phyloP scores from a whole-genome alignment of 2,113 vertebrate species.

The Apodemus sylvaticus region DNA sequence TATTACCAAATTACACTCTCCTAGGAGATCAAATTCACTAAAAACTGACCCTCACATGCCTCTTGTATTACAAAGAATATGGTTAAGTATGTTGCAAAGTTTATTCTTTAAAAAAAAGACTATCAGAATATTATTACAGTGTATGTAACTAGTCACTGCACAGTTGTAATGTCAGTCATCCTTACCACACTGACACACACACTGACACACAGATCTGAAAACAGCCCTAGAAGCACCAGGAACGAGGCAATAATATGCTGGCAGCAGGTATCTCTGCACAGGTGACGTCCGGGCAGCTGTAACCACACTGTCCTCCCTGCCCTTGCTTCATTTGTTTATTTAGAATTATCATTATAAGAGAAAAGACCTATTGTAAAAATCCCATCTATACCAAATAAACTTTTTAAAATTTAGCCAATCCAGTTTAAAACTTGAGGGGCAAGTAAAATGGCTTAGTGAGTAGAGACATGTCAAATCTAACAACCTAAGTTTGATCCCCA shows the following conservation, averaged over 20 bases:
- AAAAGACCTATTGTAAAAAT: constrained; percentile 1
- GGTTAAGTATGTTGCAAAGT: background rate
- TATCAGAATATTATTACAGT: background rate
- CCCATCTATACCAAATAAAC: background rate
- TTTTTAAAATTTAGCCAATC: background rate
- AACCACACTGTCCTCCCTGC: background rate
- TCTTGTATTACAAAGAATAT: background rate
- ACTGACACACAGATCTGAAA: background rate
- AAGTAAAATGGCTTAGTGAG: background rate
- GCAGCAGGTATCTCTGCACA: background rate
- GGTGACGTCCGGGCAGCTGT: background rate
- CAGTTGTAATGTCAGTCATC: constrained; percentile 45
- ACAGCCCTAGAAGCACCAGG: background rate
- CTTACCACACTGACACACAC: background rate
- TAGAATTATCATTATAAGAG: background rate
- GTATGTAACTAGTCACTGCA: background rate
- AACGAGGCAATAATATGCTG: background rate
- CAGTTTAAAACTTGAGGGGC: background rate
- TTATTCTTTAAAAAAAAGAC: background rate
- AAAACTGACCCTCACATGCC: constrained; percentile 7
- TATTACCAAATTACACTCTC: constrained; percentile 29
- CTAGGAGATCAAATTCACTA: background rate
- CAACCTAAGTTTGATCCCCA: background rate
- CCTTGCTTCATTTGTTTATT: background rate
- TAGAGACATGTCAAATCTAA: background rate